A percentile compares a stretch with the other conserved stretches of the same genome.
Conservation (phyloP, 2,888 invertebrate genomes). For the Philaethria dido region DNA sequence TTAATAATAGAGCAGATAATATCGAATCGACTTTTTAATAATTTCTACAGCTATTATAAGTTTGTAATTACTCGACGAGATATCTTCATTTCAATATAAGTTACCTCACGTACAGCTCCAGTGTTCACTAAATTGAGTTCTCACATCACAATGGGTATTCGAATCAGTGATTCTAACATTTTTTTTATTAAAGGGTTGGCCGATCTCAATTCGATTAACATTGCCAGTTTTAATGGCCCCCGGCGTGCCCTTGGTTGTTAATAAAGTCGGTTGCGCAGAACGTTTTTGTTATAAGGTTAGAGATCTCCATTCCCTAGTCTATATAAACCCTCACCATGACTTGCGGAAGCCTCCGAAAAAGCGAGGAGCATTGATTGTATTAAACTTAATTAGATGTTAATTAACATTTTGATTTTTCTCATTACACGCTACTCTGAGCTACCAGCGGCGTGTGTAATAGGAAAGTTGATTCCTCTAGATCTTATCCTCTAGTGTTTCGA, state of each 20-base stretch:
- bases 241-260: conserved; percentile 41
- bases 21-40: conserved; percentile 20
- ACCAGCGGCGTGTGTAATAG: conserved; percentile 74
- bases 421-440: conserved; percentile 81
- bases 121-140: conserved; percentile 80
- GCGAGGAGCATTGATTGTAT: conserved; percentile 83
- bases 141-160: conserved; percentile 78
- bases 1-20: conserved; percentile 9
- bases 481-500: conserved; percentile 73
- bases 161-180: conserved; percentile 74
- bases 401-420: conserved; percentile 82
- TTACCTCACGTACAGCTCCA: conserved; percentile 65
- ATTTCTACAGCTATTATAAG: conserved; percentile 14
- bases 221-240: conserved; percentile 60
- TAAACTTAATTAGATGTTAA: conserved; percentile 84
- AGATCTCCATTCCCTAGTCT: conserved; percentile 60
- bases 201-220: conserved; percentile 81
- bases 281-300: conserved; percentile 58
- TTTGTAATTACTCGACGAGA: conserved; percentile 45
- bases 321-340: conserved; percentile 71
- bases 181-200: conserved; percentile 82
- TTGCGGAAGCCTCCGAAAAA: conserved; percentile 78
- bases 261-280: conserved; percentile 45
- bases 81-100: conserved; percentile 74
- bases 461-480: conserved; percentile 73